Evolutionary conservation across 2,888 invertebrate genomes (phyloP).

Genomic region (Nemurella pictetii): DNA sequence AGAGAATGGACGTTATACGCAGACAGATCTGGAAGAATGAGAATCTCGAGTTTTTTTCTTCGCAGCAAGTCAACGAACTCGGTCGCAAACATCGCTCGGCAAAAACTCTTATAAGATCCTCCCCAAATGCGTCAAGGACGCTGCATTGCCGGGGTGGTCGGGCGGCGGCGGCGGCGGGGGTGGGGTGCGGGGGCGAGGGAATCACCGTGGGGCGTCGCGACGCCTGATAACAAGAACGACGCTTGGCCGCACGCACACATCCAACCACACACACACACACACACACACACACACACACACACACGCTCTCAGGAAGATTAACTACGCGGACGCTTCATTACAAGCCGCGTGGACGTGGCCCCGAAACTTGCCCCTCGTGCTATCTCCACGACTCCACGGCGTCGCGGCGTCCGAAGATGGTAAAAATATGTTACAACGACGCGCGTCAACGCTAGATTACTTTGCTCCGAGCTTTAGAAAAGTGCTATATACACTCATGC

Average conservation of each 20-base stretch:
- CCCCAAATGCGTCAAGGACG: background rate
- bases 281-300: background rate
- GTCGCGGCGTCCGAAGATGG: background rate
- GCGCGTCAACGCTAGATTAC: background rate
- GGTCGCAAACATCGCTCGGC: background rate
- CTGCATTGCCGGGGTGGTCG: background rate
- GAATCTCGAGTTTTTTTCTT: background rate
- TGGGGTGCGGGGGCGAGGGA: background rate
- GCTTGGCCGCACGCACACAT: background rate
- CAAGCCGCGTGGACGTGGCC: background rate
- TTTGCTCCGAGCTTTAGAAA: background rate
- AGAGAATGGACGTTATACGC: too few species aligned
- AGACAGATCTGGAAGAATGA: background rate
- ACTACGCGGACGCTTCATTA: background rate
- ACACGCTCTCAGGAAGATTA: background rate
- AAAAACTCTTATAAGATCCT: background rate
- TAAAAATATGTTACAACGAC: background rate
- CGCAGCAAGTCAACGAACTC: background rate
- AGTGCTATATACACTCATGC: background rate
- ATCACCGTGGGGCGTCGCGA: background rate
- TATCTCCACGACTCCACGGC: too few species aligned
- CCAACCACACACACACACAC: background rate
- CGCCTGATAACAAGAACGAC: slow-evolving; percentile 3
- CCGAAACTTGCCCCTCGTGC: background rate
- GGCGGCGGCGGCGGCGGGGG: background rate